phyloP scores from a whole-genome alignment of 2,888 invertebrate species.

The Tinea pellionella region DNA sequence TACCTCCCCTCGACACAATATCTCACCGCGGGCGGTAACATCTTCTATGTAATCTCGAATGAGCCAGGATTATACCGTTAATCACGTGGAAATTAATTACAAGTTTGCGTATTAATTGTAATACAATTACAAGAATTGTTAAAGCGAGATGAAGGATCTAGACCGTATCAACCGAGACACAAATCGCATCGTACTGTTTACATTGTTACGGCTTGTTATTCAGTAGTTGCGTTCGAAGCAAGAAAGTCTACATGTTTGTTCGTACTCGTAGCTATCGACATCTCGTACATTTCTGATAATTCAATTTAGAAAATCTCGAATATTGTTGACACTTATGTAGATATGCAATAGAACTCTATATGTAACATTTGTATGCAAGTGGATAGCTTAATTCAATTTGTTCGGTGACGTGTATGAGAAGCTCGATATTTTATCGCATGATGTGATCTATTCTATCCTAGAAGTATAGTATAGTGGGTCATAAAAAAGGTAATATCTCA shows the following conservation, averaged over 20 bases:
- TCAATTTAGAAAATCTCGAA: background rate
- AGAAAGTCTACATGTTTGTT: background rate
- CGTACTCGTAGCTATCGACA: background rate
- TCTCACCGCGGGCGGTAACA: slow-evolving; percentile 53
- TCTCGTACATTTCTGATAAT: background rate
- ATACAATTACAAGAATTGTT: slow-evolving; percentile 55
- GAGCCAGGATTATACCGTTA: slow-evolving; percentile 67
- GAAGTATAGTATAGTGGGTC: slow-evolving; percentile 65
- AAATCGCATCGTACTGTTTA: too few species aligned
- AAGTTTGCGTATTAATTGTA: slow-evolving; percentile 67
- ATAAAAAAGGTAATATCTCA: slow-evolving; percentile 70
- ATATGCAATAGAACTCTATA: slow-evolving; percentile 34
- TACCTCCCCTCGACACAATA: slow-evolving; percentile 37
- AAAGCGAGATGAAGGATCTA: background rate
- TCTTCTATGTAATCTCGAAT: slow-evolving; percentile 60
- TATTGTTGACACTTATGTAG: slow-evolving; percentile 6
- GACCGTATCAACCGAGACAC: too few species aligned
- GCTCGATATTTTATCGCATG: slow-evolving; percentile 68
- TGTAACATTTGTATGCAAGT: slow-evolving; percentile 65
- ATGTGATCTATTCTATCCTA: slow-evolving; percentile 68
- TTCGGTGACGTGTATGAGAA: slow-evolving; percentile 46
- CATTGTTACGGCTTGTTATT: background rate
- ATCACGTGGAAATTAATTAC: slow-evolving; percentile 69
- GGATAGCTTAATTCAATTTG: slow-evolving; percentile 69
- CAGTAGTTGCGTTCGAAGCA: background rate